Conservation (phyloP, 2,888 invertebrate species). For the Limnephilus auricula region DNA sequence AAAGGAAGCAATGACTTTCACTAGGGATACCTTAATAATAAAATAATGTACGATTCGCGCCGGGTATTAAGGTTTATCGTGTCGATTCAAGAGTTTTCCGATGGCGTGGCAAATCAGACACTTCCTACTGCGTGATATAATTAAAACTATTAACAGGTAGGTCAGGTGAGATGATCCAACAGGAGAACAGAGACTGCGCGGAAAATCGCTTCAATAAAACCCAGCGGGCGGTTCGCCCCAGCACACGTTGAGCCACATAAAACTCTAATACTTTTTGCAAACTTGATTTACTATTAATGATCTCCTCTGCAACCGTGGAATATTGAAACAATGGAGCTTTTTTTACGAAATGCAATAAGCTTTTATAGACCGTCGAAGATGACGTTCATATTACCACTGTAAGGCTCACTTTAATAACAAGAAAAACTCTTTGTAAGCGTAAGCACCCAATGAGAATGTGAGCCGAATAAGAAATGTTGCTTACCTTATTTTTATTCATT, state of each 20-base stretch:
- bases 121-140: conserved; percentile 40
- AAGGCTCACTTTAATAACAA: neutral
- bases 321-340: conserved; percentile 6
- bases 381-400: neutral
- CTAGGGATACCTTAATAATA: neutral
- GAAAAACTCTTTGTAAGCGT: neutral
- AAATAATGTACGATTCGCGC: conserved; percentile 10
- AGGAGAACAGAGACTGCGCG: conserved; percentile 1
- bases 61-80: conserved; percentile 2
- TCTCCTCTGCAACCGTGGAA: neutral
- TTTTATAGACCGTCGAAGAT: conserved; percentile 13
- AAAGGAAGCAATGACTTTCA: neutral
- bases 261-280: conserved; percentile 15
- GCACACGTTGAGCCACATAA: conserved; percentile 19
- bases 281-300: conserved; percentile 30
- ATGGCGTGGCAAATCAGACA: conserved; percentile 41
- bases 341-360: neutral
- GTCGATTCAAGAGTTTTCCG: conserved; percentile 8
- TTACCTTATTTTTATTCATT: neutral
- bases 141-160: conserved; percentile 46
- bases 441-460: neutral
- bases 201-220: conserved; percentile 41
- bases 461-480: neutral
- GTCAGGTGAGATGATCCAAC: conserved; percentile 11
- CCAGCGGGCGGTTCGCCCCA: conserved; percentile 9